phyloP scores from a whole-genome alignment of 1,140 invertebrate genomes.

The Heliconius nattereri region DNA sequence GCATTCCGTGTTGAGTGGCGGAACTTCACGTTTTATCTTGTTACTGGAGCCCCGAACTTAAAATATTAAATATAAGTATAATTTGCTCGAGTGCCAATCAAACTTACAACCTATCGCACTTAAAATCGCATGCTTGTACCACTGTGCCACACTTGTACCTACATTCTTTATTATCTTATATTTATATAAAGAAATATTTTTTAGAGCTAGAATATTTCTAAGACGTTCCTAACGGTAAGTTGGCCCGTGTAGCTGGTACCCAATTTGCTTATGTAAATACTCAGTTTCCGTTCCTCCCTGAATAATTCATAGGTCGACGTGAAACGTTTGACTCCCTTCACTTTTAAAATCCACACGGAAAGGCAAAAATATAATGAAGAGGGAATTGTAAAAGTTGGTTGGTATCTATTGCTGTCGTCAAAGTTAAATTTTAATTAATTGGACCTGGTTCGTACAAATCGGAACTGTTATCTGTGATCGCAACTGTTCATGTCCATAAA shows the following conservation, averaged over 20 bases:
- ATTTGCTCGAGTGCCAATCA: too few species aligned
- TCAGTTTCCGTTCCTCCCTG: constrained; percentile 68
- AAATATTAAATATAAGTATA: too few species aligned
- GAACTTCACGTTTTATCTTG: too few species aligned
- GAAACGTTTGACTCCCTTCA: constrained; percentile 62
- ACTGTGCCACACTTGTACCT: too few species aligned
- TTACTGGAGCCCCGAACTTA: too few species aligned
- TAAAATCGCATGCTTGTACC: too few species aligned
- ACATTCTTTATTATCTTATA: too few species aligned
- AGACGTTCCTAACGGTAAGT: constrained; percentile 32
- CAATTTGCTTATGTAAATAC: constrained; percentile 77
- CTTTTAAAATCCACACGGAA: constrained; percentile 70
- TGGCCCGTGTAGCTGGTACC: constrained; percentile 54
- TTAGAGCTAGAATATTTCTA: constrained; percentile 28
- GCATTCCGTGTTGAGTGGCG: too few species aligned
- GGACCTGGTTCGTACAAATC: background rate
- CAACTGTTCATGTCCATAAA: too few species aligned
- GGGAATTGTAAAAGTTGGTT: constrained; percentile 33
- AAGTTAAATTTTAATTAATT: background rate
- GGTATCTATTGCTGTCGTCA: constrained; percentile 6
- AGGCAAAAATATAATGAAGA: constrained; percentile 44
- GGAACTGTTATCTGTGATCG: too few species aligned
- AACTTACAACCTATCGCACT: too few species aligned
- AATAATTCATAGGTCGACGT: constrained; percentile 67
- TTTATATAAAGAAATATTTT: constrained; percentile 10